Conservation (phyloP, 2,888 invertebrate species). For the Plebejus argus region DNA sequence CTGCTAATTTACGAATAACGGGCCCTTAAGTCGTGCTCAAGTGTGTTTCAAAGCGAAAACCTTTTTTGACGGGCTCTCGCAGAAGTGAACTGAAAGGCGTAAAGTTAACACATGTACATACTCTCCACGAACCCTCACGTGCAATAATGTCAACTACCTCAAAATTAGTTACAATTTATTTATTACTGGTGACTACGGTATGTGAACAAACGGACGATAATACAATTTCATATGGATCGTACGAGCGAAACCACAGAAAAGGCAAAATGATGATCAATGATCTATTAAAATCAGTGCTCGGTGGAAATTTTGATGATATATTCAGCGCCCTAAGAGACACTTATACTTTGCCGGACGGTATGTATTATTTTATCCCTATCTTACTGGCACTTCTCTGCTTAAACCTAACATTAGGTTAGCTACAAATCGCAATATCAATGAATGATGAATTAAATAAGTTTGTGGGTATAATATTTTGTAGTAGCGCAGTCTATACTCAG, state of each 20-base stretch:
- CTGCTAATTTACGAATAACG: too few relatives aligned
- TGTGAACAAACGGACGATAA: not conserved
- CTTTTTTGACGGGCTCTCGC: not conserved
- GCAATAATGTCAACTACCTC: constrained; percentile 13
- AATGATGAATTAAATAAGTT: too few relatives aligned
- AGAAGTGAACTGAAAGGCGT: constrained; percentile 19
- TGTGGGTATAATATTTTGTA: too few relatives aligned
- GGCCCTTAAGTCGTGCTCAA: not conserved
- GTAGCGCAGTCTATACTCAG: too few relatives aligned
- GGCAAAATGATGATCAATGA: constrained; percentile 7
- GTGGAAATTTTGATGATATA: constrained; percentile 40
- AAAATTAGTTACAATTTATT: not conserved
- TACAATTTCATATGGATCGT: not conserved
- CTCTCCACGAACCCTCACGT: not conserved
- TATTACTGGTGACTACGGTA: not conserved
- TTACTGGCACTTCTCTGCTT: too few relatives aligned
- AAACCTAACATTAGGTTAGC: too few relatives aligned
- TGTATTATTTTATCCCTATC: constrained; percentile 36
- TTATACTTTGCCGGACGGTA: constrained; percentile 52
- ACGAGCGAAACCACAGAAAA: not conserved
- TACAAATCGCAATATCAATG: too few relatives aligned
- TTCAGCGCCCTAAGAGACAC: constrained; percentile 52
- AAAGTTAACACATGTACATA: constrained; percentile 5
- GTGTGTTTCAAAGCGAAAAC: not conserved
- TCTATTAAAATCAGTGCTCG: not conserved